These are phyloP conservation scores for Psittacula derbiana DNA, from an alignment of 2,797 vertebrate species.

Conservation along the genomic window DNA sequence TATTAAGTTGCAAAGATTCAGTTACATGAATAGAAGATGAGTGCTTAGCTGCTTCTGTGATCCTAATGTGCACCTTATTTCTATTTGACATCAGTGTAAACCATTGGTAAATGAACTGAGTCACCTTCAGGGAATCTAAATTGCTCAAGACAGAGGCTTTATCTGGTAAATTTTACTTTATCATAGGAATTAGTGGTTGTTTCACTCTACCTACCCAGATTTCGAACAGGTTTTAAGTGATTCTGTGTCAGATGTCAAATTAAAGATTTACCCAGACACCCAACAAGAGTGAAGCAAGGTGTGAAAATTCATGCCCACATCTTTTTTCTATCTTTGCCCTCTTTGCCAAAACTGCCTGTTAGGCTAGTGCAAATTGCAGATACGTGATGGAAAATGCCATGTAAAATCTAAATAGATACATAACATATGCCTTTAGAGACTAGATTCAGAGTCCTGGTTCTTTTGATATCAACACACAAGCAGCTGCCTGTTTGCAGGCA, in stretches of 20 bases:
- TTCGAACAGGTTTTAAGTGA: background rate
- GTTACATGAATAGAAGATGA: background rate
- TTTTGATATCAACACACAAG: background rate
- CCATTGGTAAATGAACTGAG: background rate
- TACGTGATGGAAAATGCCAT: background rate
- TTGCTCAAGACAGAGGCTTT: background rate
- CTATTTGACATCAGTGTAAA: background rate
- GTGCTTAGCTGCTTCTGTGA: background rate
- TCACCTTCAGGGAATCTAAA: background rate
- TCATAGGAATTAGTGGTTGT: background rate
- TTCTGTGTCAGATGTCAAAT: background rate
- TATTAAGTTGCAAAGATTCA: background rate
- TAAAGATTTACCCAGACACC: background rate
- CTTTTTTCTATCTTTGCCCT: background rate
- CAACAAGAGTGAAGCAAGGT: background rate
- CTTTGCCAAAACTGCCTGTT: background rate
- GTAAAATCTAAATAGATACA: background rate
- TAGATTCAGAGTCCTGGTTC: background rate
- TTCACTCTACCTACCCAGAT: background rate
- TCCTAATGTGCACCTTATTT: background rate
- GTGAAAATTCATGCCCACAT: background rate
- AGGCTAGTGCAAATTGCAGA: background rate
- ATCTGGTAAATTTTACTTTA: background rate
- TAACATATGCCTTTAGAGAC: background rate
- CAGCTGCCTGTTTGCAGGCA: background rate